Evolutionary conservation across 2,888 invertebrate species (phyloP).

Genomic region (Ichneumon xanthorius): DNA sequence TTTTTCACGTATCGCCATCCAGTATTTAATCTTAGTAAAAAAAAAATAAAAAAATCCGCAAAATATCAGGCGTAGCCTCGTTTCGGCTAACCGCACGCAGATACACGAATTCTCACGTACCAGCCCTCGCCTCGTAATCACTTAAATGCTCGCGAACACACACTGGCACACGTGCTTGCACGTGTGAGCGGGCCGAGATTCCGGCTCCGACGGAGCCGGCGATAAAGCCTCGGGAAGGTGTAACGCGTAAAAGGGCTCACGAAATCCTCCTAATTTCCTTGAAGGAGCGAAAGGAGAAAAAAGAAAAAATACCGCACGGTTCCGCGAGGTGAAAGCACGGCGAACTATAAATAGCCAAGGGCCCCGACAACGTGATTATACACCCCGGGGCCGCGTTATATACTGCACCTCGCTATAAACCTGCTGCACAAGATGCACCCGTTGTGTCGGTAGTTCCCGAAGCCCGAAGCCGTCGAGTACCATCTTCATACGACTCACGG

Average conservation of each 20-base stretch:
- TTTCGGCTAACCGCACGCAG: background rate
- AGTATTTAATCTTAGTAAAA: too few relatives aligned
- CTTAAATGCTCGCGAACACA: background rate
- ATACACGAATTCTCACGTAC: background rate
- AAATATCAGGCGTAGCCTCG: too few relatives aligned
- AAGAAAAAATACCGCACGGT: slow-evolving; percentile 26
- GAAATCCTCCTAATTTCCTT: slow-evolving; percentile 62
- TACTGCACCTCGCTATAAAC: slow-evolving; percentile 16
- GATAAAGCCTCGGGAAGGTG: slow-evolving; percentile 51
- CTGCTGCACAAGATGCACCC: slow-evolving; percentile 30
- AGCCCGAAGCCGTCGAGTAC: slow-evolving; percentile 43
- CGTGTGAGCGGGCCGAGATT: slow-evolving; percentile 33
- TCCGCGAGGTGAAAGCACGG: slow-evolving; percentile 57
- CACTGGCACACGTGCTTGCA: background rate
- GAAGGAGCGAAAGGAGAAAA: slow-evolving; percentile 13
- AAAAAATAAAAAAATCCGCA: too few relatives aligned
- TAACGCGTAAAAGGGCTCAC: slow-evolving; percentile 54
- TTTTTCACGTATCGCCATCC: too few relatives aligned
- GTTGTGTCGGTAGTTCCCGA: slow-evolving; percentile 42
- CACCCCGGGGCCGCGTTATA: slow-evolving; percentile 29
- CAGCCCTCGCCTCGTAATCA: slow-evolving; percentile 8
- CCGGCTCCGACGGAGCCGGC: slow-evolving; percentile 30
- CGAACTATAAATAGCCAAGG: slow-evolving; percentile 60
- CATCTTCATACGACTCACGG: slow-evolving; percentile 39
- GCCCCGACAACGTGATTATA: slow-evolving; percentile 55